These are phyloP conservation scores for Trichomalopsis sarcophagae DNA, from an alignment of 1,140 invertebrate species.

Conservation along the genomic window DNA sequence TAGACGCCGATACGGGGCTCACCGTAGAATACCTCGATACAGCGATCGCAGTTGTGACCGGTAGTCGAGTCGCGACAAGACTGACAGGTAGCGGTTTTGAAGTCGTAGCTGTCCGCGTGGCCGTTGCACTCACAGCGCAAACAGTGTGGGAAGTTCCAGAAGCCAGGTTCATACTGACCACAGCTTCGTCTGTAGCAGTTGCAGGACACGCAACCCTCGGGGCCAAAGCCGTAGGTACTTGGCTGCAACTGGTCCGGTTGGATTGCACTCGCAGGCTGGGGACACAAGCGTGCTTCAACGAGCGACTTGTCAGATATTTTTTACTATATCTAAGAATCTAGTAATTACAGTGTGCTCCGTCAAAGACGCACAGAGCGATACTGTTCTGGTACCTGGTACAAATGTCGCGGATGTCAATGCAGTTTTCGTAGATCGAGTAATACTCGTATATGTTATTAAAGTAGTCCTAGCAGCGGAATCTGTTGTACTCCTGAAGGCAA, in stretches of 20 bases:
- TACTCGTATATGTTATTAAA: slow-evolving; percentile 90
- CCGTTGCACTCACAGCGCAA: slow-evolving; percentile 97
- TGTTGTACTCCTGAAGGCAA: slow-evolving; percentile 85
- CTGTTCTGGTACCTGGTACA: slow-evolving; percentile 88
- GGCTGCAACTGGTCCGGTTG: slow-evolving; percentile 94
- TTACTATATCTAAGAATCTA: neutral
- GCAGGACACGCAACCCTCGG: slow-evolving; percentile 94
- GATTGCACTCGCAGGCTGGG: slow-evolving; percentile 91
- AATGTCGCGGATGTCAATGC: slow-evolving; percentile 79
- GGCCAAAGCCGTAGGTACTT: slow-evolving; percentile 97
- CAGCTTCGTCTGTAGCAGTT: slow-evolving; percentile 97
- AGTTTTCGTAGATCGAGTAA: slow-evolving; percentile 80
- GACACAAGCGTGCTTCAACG: neutral
- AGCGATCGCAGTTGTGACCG: slow-evolving; percentile 93
- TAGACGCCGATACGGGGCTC: slow-evolving; percentile 92
- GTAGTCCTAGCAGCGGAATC: slow-evolving; percentile 85
- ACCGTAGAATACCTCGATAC: slow-evolving; percentile 94
- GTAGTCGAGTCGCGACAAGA: slow-evolving; percentile 91
- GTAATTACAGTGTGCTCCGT: slow-evolving; percentile 82
- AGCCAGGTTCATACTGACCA: slow-evolving; percentile 95
- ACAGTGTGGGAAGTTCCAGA: slow-evolving; percentile 97
- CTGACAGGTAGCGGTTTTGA: slow-evolving; percentile 92
- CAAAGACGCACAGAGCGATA: slow-evolving; percentile 87
- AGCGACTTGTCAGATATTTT: neutral
- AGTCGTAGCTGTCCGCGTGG: slow-evolving; percentile 95